Evolutionary conservation across 2,797 vertebrate species (phyloP).

Genomic region (Hipposideros larvatus): DNA sequence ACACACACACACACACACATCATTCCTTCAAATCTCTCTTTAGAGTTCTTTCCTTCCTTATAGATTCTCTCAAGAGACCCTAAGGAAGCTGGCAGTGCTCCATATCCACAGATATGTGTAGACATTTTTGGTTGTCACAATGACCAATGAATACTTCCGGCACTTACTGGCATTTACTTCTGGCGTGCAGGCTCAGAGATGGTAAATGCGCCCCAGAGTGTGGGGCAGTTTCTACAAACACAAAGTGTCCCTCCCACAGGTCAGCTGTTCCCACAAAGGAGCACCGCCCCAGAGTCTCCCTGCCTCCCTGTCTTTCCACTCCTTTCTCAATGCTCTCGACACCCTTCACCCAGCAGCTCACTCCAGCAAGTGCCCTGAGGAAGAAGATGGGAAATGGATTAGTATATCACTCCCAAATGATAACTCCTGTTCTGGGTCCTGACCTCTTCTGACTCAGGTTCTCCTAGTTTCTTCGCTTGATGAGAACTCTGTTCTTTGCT

Average conservation of each 20-base stretch:
- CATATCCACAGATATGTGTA: neutral
- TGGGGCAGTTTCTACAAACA: neutral
- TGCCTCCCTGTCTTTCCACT: neutral
- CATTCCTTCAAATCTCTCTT: constrained; percentile 10
- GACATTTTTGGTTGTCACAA: neutral
- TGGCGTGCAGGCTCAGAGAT: neutral
- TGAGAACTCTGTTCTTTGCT: neutral
- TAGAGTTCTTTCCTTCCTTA: neutral
- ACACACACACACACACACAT: neutral
- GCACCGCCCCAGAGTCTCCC: neutral
- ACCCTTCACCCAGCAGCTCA: neutral
- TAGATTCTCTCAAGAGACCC: neutral
- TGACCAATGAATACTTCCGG: neutral
- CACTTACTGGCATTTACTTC: neutral
- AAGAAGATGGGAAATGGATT: constrained; percentile 5
- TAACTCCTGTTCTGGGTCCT: neutral
- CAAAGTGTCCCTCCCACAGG: neutral
- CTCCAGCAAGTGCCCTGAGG: neutral
- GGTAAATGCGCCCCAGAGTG: neutral
- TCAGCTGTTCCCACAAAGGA: neutral
- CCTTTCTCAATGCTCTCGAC: neutral
- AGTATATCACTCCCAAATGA: neutral
- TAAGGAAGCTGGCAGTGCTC: neutral
- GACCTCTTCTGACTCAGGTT: neutral
- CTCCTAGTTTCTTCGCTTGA: constrained; percentile 10